Conservation (phyloP, 2,888 invertebrate genomes). For the Balanococcus diminutus region DNA sequence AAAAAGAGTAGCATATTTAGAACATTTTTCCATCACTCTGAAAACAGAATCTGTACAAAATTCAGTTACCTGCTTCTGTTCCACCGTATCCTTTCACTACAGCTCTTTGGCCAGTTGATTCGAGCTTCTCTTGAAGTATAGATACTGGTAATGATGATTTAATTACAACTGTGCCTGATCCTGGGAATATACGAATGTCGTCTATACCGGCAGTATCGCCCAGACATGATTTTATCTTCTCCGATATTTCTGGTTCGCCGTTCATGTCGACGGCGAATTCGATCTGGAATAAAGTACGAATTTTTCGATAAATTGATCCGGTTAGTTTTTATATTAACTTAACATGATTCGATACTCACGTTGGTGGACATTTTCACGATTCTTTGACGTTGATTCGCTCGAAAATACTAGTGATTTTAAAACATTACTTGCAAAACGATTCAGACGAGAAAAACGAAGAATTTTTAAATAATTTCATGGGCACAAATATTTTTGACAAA, state of each 20-base stretch:
- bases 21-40: background rate
- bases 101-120: conserved; percentile 72
- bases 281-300: conserved; percentile 62
- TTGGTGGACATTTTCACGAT: conserved; percentile 26
- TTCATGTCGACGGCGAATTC: conserved; percentile 73
- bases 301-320: background rate
- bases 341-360: background rate
- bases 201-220: conserved; percentile 63
- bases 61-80: conserved; percentile 1
- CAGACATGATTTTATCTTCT: conserved; percentile 63
- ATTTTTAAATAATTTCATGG: background rate
- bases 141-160: conserved; percentile 71
- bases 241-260: conserved; percentile 66
- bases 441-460: background rate
- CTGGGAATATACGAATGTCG: conserved; percentile 65
- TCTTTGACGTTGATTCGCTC: too few relatives aligned
- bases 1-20: background rate
- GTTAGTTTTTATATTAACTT: background rate
- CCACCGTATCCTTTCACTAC: conserved; percentile 79
- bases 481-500: too few relatives aligned
- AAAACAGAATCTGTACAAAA: background rate
- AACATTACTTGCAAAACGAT: background rate
- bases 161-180: conserved; percentile 72
- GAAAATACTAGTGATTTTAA: background rate
- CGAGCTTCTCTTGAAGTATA: conserved; percentile 65